Base-by-base conservation (phyloP, 2,888 invertebrate genomes). In the Diadegma fenestrale region DNA sequence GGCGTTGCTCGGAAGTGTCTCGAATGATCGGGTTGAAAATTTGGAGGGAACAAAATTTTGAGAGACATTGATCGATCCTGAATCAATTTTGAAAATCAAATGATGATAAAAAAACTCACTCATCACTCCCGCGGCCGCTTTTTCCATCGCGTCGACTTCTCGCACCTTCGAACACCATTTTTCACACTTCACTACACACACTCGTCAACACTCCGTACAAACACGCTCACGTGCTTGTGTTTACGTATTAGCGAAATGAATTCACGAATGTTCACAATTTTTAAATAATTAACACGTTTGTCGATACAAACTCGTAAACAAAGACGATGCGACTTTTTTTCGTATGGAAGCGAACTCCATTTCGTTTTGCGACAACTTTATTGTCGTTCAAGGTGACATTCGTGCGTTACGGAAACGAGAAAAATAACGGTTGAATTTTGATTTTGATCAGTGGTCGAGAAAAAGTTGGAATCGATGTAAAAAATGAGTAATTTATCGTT, bases 121-220 rank as follows among this genome's bases (percentile, higher is more conserved):
- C 26, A 58, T 14, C 2, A 26, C 14, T 26, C 26, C 58, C 14
- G 14, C 14, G 22, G 12, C 10, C 14, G 14, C 26, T 58, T 26
- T 26, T 8, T 58, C 26, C 26, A 1, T 14, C 26, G 14, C 58
- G 5, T 26, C 58, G 14, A 22, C 58, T 26, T 58, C 26, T 58
- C 26, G 26, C 58, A 58, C 58, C 58, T 58, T 58, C 26, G 26
- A 58, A 58, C 58, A 4, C 58, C 12, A 58, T 14, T 58, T 26
- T 58, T 58, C 58, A 58, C 58, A 58, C 58, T 58, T 26, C 58
- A 58, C 12, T 58, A 1, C 14, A 58, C 58, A 58, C 58, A 58
- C 26, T 26, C 14, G 58, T 58, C 8, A 26, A 58, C 58, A 26
- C 14, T 58, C 14, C 14, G 14, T 14, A 58, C 26, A 5, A 58